phyloP scores from a whole-genome alignment of 2,888 invertebrate genomes.

The Eurytoma californica region DNA sequence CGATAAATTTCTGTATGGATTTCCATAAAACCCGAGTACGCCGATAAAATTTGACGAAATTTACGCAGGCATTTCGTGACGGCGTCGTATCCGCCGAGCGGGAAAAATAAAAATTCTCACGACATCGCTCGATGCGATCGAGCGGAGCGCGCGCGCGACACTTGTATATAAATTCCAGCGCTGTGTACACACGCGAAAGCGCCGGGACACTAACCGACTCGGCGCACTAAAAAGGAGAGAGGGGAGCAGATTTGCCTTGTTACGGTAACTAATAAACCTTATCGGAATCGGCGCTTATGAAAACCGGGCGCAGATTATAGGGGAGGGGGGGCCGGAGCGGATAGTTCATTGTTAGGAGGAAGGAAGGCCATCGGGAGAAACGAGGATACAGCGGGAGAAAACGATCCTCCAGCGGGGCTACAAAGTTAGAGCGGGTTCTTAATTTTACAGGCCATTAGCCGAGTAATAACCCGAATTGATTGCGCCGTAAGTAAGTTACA shows the following conservation, averaged over 20 bases:
- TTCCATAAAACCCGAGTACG: too few relatives aligned
- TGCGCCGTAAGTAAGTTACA: constrained; percentile 69
- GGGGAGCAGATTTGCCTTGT: constrained; percentile 15
- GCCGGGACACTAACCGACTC: too few relatives aligned
- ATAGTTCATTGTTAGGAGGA: background rate
- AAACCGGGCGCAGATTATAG: constrained; percentile 28
- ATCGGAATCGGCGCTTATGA: constrained; percentile 26
- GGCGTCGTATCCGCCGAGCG: too few relatives aligned
- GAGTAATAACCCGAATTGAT: constrained; percentile 71
- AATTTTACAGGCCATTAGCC: constrained; percentile 71
- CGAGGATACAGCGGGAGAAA: background rate
- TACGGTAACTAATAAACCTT: constrained; percentile 27
- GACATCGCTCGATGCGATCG: too few relatives aligned
- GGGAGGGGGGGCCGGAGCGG: background rate
- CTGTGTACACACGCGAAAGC: too few relatives aligned
- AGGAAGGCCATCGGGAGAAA: constrained; percentile 1
- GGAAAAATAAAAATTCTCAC: too few relatives aligned
- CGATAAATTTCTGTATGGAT: too few relatives aligned
- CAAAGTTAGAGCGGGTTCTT: constrained; percentile 60
- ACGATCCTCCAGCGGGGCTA: background rate
- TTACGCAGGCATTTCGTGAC: too few relatives aligned
- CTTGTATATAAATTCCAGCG: too few relatives aligned
- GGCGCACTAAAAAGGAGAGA: background rate
- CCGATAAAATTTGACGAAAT: too few relatives aligned
- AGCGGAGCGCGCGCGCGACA: too few relatives aligned